Base-by-base conservation (phyloP, 2,888 invertebrate genomes). In the Pseudococcus longispinus region DNA sequence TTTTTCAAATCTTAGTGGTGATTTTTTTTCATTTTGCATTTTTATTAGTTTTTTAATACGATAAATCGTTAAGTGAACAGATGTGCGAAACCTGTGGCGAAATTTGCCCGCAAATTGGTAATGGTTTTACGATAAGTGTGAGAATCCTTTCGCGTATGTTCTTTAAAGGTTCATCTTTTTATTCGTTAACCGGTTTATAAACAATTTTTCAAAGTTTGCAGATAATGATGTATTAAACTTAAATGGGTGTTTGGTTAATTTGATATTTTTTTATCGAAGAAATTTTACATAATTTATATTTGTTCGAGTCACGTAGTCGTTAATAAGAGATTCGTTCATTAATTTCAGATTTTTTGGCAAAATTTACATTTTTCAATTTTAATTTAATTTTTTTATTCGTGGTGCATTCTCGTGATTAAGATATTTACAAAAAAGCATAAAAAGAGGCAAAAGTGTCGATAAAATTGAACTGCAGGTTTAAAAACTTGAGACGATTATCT, bases 161-260 rank as follows among this genome's bases (percentile, higher is more conserved):
- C n/a, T 15, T 29, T 29, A 70, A 70, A 29, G 29, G 29, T 18
- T 70, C 18, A 70, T 29, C 18, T 70, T 29, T 70, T 70, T 29
- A 70, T 70, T 29, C 29, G 70, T 29, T 70, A 70, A 70, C 70
- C 70, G 70, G 70, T 70, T 70, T 70, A 29, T 18, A 29, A 2
- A 1, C 29, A 70, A 70, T 70, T 70, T 70, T 70, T 70, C 70
- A 29, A 29, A 70, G 15, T 70, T 70, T 70, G 1, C 3, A 70
- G 65, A 65, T 65, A 70, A 70, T 29, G 70, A 70, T 70, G 70
- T 70, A 51, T 51, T 51, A 18, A 51, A n/a, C n/a, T 51, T n/a
- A n/a, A 18, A 51, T n/a, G 1, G 6, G 15, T 46, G 51, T 51
- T 51, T n/a, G 51, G 4, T 5, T 15, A 51, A 51, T 51, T 51